Evolutionary conservation across 2,888 invertebrate species (phyloP), one percentile per base, ranked within the genome.

Genomic region (Mimumesa dahlbomi): DNA sequence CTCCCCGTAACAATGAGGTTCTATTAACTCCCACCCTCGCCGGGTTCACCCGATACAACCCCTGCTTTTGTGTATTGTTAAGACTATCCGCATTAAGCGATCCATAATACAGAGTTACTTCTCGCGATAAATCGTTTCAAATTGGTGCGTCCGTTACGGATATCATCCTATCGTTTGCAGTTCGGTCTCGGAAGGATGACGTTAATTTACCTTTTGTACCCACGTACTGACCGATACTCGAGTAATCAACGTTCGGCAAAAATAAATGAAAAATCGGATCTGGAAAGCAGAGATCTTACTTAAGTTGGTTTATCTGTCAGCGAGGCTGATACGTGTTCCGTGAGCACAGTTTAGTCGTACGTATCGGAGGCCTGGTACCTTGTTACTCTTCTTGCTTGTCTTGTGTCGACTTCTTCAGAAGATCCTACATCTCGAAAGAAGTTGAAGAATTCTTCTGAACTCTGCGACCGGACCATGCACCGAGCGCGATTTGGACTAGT

Each of bases 1-100:
- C 89, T 89, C 85, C 84, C 85, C 84, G 85, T 86, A 89, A 89
- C 89, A 89, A 89, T 89, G 88, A 87, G 88, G 88, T 87, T 88
- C 89, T 89, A 89, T 89, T 89, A 89, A 89, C 89, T 89, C 87
- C 87, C 88, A 85, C 87, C 85, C 82, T 79, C 80, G 76, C 79
- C 78, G 65, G 76, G 79, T 82, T 82, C 78, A 78, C 81, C 84
- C 85, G 83, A 84, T 85, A 84, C 84, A 84, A 82, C 83, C 79
- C 81, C 81, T 61, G 76, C 79, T 79, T 79, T 77, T 89, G 87
- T 89, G 88, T 87, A 89, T 88, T 88, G 89, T 89, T 87, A 86
- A 88, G 87, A 87, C 87, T 87, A 87, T 87, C 85, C 88, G 86
- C 85, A 86, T 87, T 87, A 84, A 88, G 83, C 86, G 85, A 87